Conservation (phyloP, 2,888 invertebrate genomes). For the Mythimna ferrago region DNA sequence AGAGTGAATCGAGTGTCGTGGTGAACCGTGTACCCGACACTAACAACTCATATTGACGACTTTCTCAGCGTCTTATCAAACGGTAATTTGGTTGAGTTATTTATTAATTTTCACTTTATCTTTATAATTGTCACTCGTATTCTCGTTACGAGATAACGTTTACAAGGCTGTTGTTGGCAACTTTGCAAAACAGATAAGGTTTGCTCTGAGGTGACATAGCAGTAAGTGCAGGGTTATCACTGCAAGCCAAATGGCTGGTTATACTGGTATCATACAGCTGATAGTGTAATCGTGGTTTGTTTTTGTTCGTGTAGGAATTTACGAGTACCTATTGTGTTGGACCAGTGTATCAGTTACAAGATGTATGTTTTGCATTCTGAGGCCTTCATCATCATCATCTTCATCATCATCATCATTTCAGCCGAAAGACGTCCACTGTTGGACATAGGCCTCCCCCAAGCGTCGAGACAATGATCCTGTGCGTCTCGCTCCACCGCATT, state of each 20-base stretch:
- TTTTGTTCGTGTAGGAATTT: constrained; percentile 64
- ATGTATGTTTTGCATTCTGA: constrained; percentile 18
- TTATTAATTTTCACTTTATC: constrained; percentile 71
- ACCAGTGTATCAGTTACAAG: constrained; percentile 33
- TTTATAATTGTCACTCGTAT: constrained; percentile 68
- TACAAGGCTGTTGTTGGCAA: constrained; percentile 73
- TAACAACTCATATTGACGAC: constrained; percentile 59
- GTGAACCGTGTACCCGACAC: constrained; percentile 34
- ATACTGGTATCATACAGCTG: constrained; percentile 70
- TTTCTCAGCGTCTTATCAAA: constrained; percentile 56
- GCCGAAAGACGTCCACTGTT: no score
- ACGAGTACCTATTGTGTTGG: constrained; percentile 11
- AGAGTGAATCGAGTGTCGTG: not conserved
- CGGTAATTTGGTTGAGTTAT: constrained; percentile 69
- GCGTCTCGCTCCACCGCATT: no score
- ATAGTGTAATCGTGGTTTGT: constrained; percentile 77
- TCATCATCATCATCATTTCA: no score
- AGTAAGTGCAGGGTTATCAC: constrained; percentile 85
- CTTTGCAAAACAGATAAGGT: constrained; percentile 82
- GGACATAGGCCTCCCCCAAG: no score
- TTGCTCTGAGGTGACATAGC: constrained; percentile 74
- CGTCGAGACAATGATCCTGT: no score
- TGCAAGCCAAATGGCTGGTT: constrained; percentile 78
- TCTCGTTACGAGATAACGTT: constrained; percentile 69
- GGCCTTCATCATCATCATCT: no score